A percentile compares a stretch with the other conserved stretches of the same genome.
These are phyloP conservation scores for Cygnus buccinator DNA, from an alignment of 2,113 vertebrate genomes.

Conservation along the genomic window DNA sequence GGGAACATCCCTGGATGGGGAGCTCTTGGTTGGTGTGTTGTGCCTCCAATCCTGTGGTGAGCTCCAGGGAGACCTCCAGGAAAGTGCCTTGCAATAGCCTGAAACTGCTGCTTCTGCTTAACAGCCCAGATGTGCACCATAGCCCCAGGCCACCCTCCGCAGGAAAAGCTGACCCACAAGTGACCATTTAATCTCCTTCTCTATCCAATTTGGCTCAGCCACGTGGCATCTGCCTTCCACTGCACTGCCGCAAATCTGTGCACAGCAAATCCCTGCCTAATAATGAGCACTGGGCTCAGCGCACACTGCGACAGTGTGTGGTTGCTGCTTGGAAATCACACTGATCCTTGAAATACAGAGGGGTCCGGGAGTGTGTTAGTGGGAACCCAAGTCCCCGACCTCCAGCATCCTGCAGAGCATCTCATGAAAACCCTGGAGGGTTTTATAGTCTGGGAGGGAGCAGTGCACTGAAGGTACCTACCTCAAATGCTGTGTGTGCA, in stretches of 20 bases:
- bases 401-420: not conserved
- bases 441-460: not conserved
- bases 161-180: conserved; percentile 8
- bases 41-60: rapidly evolving
- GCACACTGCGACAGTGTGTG: rapidly evolving
- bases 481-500: not conserved
- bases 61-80: not conserved
- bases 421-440: not conserved
- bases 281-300: rapidly evolving
- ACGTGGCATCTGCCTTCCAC: not conserved
- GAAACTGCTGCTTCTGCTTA: not conserved
- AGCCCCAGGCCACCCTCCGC: not conserved
- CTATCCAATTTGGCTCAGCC: conserved; percentile 29
- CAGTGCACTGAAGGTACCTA: not conserved
- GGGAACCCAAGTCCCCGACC: not conserved
- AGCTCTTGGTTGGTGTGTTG: not conserved
- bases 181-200: conserved; percentile 35
- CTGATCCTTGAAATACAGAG: not conserved
- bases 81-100: not conserved
- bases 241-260: rapidly evolving
- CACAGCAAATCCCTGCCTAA: not conserved
- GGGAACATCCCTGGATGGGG: not conserved
- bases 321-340: not conserved
- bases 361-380: not conserved
- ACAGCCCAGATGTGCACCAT: not conserved